Percentiles rank a stretch among this genome's conserved stretches.
phyloP scores from a whole-genome alignment of 2,797 vertebrate species.

The Gouania willdenowi region DNA sequence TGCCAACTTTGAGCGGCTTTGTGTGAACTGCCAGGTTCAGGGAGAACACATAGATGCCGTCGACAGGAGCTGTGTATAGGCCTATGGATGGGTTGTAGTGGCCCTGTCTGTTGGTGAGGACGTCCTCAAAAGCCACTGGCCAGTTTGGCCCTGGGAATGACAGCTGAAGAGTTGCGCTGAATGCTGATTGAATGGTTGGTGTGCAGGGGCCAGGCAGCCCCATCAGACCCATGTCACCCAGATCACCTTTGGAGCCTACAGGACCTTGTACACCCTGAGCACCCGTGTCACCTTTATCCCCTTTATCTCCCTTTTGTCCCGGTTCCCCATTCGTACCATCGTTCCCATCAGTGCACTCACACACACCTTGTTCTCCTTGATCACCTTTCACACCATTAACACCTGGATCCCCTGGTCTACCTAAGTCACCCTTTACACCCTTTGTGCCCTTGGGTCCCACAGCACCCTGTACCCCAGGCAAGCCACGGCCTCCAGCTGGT shows the following conservation, averaged over 20 bases:
- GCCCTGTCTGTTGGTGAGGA: constrained; percentile 46
- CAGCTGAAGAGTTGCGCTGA: constrained; percentile 43
- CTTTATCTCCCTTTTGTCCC: constrained; percentile 56
- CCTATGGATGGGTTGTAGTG: constrained; percentile 32
- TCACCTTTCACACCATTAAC: constrained; percentile 52
- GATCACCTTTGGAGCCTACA: constrained; percentile 44
- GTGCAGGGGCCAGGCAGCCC: constrained; percentile 68
- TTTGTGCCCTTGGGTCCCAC: constrained; percentile 46
- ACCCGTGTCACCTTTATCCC: constrained; percentile 54
- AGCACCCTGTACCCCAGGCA: constrained; percentile 52
- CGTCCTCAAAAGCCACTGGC: constrained; percentile 52
- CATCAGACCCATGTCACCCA: constrained; percentile 44
- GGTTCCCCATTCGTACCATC: constrained; percentile 43
- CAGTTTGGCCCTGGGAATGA: constrained; percentile 20
- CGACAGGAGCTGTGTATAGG: constrained; percentile 62
- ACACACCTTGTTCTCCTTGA: constrained; percentile 54
- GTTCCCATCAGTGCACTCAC: constrained; percentile 60
- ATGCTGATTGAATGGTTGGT: constrained; percentile 62
- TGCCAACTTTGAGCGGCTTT: constrained; percentile 52
- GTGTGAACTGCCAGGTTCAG: constrained; percentile 36
- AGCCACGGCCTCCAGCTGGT: constrained; percentile 49
- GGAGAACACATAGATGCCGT: constrained; percentile 72
- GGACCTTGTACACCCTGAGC: constrained; percentile 38
- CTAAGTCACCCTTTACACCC: constrained; percentile 62
- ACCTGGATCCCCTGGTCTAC: constrained; percentile 43